These are phyloP conservation scores for Hypomecis punctinalis DNA, from an alignment of 2,888 invertebrate species.

Conservation along the genomic window DNA sequence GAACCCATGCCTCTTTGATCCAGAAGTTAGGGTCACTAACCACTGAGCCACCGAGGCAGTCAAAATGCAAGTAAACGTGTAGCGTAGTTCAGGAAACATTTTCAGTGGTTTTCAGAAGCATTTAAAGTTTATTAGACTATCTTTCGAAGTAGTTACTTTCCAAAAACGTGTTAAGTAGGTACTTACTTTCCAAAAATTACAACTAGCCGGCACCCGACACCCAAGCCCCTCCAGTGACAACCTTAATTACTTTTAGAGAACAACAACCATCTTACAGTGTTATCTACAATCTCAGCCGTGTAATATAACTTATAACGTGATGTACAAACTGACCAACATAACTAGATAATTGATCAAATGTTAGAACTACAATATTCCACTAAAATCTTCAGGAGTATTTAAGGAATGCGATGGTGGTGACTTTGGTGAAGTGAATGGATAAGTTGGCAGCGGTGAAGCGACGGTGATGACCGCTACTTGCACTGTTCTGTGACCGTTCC, in stretches of 20 bases:
- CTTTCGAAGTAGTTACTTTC: background rate
- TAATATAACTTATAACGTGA: conserved; percentile 42
- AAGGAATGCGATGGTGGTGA: background rate
- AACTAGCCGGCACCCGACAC: background rate
- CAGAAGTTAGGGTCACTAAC: too few relatives aligned
- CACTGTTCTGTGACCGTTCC: conserved; percentile 80
- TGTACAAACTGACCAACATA: background rate
- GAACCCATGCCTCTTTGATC: too few relatives aligned
- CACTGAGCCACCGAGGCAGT: too few relatives aligned
- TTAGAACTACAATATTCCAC: background rate
- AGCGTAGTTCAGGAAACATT: too few relatives aligned
- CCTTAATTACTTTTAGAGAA: conserved; percentile 24
- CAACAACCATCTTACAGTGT: conserved; percentile 1
- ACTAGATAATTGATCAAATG: background rate
- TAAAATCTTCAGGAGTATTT: background rate
- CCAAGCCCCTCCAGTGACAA: conserved; percentile 18
- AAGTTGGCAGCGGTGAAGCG: conserved; percentile 20
- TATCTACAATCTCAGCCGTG: conserved; percentile 13
- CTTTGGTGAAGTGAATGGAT: background rate
- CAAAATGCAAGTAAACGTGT: too few relatives aligned
- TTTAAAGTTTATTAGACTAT: too few relatives aligned
- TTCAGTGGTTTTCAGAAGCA: too few relatives aligned
- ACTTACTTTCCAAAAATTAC: background rate
- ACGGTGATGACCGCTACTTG: conserved; percentile 70
- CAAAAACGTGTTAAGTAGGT: background rate